phyloP scores from a whole-genome alignment of 2,888 invertebrate species.

The Ectemnius continuus region DNA sequence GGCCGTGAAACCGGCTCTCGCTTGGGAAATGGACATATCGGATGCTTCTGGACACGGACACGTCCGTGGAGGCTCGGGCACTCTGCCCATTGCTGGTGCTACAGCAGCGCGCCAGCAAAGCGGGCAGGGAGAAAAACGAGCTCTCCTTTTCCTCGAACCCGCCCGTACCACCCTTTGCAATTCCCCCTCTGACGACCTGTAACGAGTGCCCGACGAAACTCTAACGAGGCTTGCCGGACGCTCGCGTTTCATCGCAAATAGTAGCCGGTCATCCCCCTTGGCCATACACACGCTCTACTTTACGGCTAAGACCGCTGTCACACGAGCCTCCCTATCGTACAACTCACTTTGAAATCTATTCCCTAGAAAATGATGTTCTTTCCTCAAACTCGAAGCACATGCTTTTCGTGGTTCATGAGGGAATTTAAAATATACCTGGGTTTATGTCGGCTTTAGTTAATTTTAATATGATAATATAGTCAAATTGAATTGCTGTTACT shows the following conservation, averaged over 20 bases:
- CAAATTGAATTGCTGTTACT: too few species aligned
- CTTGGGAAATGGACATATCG: constrained; percentile 54
- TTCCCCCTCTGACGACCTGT: constrained; percentile 42
- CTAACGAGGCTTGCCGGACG: constrained; percentile 58
- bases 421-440: too few species aligned
- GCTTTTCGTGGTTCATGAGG: too few species aligned
- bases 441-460: too few species aligned
- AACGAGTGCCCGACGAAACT: constrained; percentile 62
- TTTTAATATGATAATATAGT: too few species aligned
- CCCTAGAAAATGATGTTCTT: too few species aligned
- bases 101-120: neutral
- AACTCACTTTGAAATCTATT: too few species aligned
- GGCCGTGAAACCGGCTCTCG: constrained; percentile 36
- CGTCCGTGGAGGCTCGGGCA: constrained; percentile 16
- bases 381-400: too few species aligned
- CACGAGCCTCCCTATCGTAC: too few species aligned
- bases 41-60: constrained; percentile 42
- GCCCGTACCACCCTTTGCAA: constrained; percentile 34
- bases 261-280: constrained; percentile 12
- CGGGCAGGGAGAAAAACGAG: constrained; percentile 43
- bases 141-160: constrained; percentile 39
- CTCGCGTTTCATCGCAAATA: constrained; percentile 57
- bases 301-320: too few species aligned
- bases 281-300: too few species aligned
- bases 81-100: too few species aligned